Conservation (phyloP, 2,888 invertebrate genomes). For the Marronus borbonicus region DNA sequence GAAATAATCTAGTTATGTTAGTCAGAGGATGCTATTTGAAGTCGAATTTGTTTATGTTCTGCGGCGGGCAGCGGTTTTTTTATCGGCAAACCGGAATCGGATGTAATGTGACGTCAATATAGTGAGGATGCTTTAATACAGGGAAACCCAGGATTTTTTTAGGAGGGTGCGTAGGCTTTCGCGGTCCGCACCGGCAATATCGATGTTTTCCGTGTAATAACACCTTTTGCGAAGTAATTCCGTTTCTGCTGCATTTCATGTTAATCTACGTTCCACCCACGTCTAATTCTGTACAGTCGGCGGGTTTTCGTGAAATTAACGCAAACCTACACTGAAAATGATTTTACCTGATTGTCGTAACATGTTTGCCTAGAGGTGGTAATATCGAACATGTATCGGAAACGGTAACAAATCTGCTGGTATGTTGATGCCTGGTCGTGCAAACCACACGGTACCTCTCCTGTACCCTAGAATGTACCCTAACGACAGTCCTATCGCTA, state of each 20-base stretch:
- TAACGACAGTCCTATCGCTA: conserved; percentile 67
- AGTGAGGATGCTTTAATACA: no score
- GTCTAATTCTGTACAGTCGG: background rate
- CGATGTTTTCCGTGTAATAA: no score
- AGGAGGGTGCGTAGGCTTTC: no score
- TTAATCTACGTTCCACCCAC: background rate
- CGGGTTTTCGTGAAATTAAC: background rate
- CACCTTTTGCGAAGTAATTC: no score
- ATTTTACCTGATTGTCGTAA: conserved; percentile 68
- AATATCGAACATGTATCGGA: conserved; percentile 66
- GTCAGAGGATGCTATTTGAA: no score
- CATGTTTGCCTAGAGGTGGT: conserved; percentile 68
- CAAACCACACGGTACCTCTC: conserved; percentile 69
- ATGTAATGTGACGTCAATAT: no score
- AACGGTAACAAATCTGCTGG: conserved; percentile 68
- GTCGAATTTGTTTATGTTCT: no score
- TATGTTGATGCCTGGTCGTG: conserved; percentile 68
- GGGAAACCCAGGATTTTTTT: no score
- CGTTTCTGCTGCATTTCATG: background rate
- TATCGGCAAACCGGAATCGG: no score
- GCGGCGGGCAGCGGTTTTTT: no score
- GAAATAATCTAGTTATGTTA: no score
- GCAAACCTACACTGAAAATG: background rate
- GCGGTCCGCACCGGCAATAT: no score
- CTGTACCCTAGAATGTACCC: conserved; percentile 67